A percentile compares a stretch with the other conserved stretches of the same genome.
phyloP scores from a whole-genome alignment of 1,140 invertebrate genomes.

The Habropoda laboriosa region DNA sequence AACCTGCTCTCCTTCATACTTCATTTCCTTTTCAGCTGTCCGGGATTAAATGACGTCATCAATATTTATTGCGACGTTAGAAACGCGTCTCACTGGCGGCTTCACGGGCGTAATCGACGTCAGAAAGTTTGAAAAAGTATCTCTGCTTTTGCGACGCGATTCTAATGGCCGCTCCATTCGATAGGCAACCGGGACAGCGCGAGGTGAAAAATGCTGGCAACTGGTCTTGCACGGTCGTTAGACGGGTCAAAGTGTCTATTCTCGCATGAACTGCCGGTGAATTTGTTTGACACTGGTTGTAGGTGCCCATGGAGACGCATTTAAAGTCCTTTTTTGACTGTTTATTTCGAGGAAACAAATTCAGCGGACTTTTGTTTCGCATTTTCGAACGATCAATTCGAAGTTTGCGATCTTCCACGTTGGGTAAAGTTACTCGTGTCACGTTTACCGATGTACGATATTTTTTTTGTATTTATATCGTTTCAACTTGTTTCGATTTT shows the following conservation, averaged over 20 bases:
- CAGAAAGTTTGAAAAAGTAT: constrained; percentile 9
- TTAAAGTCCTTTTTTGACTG: no score
- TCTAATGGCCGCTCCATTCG: not conserved
- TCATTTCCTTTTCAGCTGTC: constrained; percentile 27
- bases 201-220: not conserved
- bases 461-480: no score
- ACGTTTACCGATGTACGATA: no score
- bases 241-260: not conserved
- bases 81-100: not conserved
- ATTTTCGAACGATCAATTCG: no score
- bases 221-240: not conserved
- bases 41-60: constrained; percentile 19
- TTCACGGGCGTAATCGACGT: not conserved
- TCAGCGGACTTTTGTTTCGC: no score
- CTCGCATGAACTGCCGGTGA: not conserved
- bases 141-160: not conserved
- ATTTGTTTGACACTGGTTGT: no score
- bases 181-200: no score
- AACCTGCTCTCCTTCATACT: constrained; percentile 23
- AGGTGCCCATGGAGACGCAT: no score
- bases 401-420: no score
- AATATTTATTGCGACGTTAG: constrained; percentile 37
- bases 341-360: no score
- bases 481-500: no score
- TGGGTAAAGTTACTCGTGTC: no score